Conservation (phyloP, 2,797 vertebrate species). For the Alouatta caraya region DNA sequence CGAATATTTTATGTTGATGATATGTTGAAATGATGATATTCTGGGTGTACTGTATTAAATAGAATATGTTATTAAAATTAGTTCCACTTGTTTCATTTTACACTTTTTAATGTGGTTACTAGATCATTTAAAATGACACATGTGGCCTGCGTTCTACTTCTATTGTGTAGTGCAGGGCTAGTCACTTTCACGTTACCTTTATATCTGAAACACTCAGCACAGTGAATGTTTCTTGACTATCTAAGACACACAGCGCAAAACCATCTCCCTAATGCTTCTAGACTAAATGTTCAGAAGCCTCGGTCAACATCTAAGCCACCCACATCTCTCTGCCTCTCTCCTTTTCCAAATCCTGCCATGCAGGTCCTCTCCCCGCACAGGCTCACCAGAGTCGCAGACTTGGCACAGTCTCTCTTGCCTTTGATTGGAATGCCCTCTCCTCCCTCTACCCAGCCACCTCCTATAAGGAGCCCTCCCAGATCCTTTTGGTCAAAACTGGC, state of each 20-base stretch:
- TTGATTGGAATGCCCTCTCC: not conserved
- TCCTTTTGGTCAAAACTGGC: not conserved
- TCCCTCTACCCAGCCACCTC: not conserved
- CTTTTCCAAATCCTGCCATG: not conserved
- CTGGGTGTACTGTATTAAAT: not conserved
- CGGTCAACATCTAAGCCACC: not conserved
- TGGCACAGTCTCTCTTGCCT: not conserved
- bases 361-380: not conserved
- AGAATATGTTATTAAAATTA: not conserved
- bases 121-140: not conserved
- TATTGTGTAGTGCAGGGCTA: not conserved
- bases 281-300: not conserved
- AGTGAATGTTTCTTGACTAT: not conserved
- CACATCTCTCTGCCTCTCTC: not conserved
- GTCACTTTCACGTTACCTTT: not conserved
- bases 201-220: not conserved
- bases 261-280: not conserved
- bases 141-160: not conserved
- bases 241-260: not conserved
- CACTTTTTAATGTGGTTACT: not conserved
- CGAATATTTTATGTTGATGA: not conserved
- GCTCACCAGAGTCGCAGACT: not conserved
- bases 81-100: not conserved
- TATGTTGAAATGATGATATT: not conserved
- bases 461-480: not conserved